Base-by-base conservation (phyloP, 2,888 invertebrate genomes). In the Terebella lapidaria region DNA sequence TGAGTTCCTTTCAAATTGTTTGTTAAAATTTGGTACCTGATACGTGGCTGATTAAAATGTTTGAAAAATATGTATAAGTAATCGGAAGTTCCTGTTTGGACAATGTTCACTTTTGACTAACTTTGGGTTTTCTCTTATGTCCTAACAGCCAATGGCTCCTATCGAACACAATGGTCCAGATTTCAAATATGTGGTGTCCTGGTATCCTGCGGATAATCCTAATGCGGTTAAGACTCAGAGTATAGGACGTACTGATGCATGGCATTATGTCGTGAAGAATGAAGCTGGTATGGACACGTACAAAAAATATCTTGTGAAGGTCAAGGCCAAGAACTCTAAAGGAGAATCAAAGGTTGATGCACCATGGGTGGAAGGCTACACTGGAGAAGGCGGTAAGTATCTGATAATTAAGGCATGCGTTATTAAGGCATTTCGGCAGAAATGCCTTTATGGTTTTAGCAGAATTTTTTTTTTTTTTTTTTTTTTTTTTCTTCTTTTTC, bases 161-260 rank as follows among this genome's bases (percentile, higher is more conserved):
- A 92, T 96, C 69, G 94, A 97, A 74, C 96, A 97, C 83, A 94
- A 97, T 83, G 97, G 90, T 0, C 92, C 92, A 1, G 88, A 89
- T 51, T 97, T 99, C 83, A 88, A 89, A 78, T 99, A 99, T 82
- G 85, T 89, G 62, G 90, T 97, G 26, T 88, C 87, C 69, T 95
- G 90, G 86, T 88, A 89, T 67, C 86, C 88, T 58, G 89, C 89
- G 70, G 85, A 87, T 0, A 89, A 61, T 2, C 85, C 87, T 0
- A 85, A 85, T 65, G 88, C 89, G 69, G 68, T 60, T 27, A 47
- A 69, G 22, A 63, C 61, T 1, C 66, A 70, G 5, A 64, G 61
- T 2, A 87, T 94, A 60, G 84, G 84, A 15, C 52, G 52, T 2
- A 20, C 60, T 20, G 61, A 61, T n/a, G 63, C 63, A 3, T 67